Evolutionary conservation across 1,140 invertebrate genomes (phyloP), one percentile per base, ranked within the genome.

Genomic region (Acromyrmex charruanus): DNA sequence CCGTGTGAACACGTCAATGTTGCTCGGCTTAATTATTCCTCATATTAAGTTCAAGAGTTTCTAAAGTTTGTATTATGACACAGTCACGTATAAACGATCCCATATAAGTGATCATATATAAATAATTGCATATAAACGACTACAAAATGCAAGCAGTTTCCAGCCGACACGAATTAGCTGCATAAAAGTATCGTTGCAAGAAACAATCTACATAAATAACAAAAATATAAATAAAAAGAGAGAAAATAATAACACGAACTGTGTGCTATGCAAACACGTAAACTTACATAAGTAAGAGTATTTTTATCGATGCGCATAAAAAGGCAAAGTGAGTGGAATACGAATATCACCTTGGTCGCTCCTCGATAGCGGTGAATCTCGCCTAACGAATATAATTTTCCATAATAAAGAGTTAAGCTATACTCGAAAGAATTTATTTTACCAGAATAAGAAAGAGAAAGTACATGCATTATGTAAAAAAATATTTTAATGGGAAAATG

Each of bases 31-130:
- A 75, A 63, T 75, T 75, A 14, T 39, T 35, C 9, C 21, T 84
- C 80, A 21, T 84, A 75, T 84, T 84, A 84, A 63, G 72, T 84
- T 74, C 59, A 49, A 82, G 25, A 82, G 77, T 80, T 80, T 5
- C 63, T 28, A 28, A 21, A 53, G 66, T 72, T 44, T 28, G 10
- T 12, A 44, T 82, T 63, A 61, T 18, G 28, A 81, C 63, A 59
- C n/a, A 21, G 25, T 65, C 59, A 16, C 66, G 59, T 53, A 21
- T 71, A 59, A 82, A 59, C 69, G 53, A 53, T 39, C 49, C 44
- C 21, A 12, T 59, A 14, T 16, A 58, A 58, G 25, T n/a, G 21
- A n/a, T 55, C 63, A 18, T 53, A 59, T 53, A 21, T 72, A 49
- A 81, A 72, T 44, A 35, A 35, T 25, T 31, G 65, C 25, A 12